These are phyloP conservation scores for Enteromius mattozi DNA, from an alignment of 2,797 vertebrate genomes.

Conservation along the genomic window DNA sequence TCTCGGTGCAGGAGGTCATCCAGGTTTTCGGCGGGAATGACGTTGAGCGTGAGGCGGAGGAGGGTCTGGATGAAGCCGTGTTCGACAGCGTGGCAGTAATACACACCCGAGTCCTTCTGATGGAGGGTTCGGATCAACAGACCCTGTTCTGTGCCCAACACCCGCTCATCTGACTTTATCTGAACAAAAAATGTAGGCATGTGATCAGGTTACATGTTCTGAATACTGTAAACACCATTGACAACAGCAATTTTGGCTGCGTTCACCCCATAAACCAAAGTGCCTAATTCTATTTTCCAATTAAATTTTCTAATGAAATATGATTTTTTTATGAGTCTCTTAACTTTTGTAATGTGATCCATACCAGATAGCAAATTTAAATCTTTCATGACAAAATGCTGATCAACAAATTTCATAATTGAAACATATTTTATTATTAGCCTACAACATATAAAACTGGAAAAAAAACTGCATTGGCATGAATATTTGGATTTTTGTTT, in stretches of 20 bases:
- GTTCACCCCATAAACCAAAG: background rate
- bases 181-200: slow-evolving; percentile 5
- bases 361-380: background rate
- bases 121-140: slow-evolving; percentile 89
- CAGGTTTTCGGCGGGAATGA: slow-evolving; percentile 91
- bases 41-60: slow-evolving; percentile 90
- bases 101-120: slow-evolving; percentile 88
- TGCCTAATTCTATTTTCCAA: background rate
- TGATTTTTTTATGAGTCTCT: background rate
- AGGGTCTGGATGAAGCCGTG: slow-evolving; percentile 97
- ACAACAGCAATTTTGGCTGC: background rate
- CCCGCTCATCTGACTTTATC: slow-evolving; percentile 87
- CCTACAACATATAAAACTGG: background rate
- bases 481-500: background rate
- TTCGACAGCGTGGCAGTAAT: slow-evolving; percentile 93
- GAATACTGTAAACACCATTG: background rate
- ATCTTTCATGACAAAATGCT: background rate
- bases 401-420: background rate
- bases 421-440: background rate
- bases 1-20: slow-evolving; percentile 91
- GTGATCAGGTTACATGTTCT: slow-evolving; percentile 2
- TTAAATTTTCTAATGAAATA: background rate
- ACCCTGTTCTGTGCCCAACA: slow-evolving; percentile 92
- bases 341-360: background rate
- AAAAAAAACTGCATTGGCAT: background rate